Evolutionary conservation across 2,113 vertebrate species (phyloP).

Genomic region (Tychaedon coryphoeus): DNA sequence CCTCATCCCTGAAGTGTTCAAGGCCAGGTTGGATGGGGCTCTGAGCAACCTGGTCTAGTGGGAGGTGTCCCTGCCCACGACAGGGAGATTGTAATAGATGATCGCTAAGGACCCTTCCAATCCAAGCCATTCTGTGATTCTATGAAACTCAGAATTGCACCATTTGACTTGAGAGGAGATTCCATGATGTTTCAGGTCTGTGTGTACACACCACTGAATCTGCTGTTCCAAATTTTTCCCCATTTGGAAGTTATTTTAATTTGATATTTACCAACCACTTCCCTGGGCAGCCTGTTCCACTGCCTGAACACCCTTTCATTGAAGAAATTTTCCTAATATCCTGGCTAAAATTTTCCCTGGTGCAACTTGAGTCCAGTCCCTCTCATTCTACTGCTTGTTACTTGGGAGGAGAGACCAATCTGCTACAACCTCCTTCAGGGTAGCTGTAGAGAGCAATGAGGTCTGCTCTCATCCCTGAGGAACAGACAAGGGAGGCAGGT

Average conservation of each 20-base stretch:
- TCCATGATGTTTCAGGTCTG: neutral
- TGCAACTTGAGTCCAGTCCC: neutral
- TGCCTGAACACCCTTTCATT: neutral
- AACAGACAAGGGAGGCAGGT: neutral
- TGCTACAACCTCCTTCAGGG: neutral
- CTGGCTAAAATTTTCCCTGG: neutral
- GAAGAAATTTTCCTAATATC: neutral
- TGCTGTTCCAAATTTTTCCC: neutral
- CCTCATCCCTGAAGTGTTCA: neutral
- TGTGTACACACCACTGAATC: neutral
- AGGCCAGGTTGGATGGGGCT: neutral
- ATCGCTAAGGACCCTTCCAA: neutral
- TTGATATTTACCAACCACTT: neutral
- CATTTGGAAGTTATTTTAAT: neutral
- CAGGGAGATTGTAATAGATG: too few relatives aligned
- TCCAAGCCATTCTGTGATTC: neutral
- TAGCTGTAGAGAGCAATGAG: fast-evolving
- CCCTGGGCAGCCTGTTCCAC: neutral
- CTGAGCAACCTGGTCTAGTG: neutral
- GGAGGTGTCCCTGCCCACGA: neutral
- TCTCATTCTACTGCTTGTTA: neutral
- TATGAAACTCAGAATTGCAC: neutral
- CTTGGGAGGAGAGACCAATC: neutral
- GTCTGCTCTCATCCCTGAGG: neutral
- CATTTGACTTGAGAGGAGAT: neutral